These are phyloP conservation scores for Cyprinodon tularosa DNA, from an alignment of 2,113 vertebrate species.

Conservation along the genomic window DNA sequence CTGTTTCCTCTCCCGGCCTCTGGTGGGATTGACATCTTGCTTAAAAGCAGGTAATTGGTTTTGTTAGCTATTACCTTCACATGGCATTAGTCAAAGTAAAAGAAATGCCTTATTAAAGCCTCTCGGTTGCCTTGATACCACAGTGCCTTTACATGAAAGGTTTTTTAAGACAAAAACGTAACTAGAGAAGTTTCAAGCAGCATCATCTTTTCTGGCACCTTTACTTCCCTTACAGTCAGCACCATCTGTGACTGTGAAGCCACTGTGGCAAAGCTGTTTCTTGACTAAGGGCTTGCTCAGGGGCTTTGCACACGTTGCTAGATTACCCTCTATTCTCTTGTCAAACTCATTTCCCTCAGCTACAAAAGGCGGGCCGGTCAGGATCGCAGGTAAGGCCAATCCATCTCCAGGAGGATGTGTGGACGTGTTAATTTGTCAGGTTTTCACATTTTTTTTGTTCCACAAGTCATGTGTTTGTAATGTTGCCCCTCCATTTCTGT, in stretches of 20 bases:
- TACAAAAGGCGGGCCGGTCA: slow-evolving; percentile 84
- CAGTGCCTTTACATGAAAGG: slow-evolving; percentile 55
- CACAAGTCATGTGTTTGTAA: slow-evolving; percentile 65
- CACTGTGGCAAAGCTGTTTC: slow-evolving; percentile 67
- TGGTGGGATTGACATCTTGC: slow-evolving; percentile 77
- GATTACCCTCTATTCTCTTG: slow-evolving; percentile 83
- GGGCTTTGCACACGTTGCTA: slow-evolving; percentile 76
- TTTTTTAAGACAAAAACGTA: slow-evolving; percentile 29
- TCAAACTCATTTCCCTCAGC: slow-evolving; percentile 83
- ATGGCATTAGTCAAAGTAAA: slow-evolving; percentile 31
- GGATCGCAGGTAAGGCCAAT: slow-evolving; percentile 82
- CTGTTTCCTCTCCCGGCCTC: slow-evolving; percentile 73
- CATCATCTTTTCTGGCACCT: slow-evolving; percentile 42
- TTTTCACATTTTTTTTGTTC: slow-evolving; percentile 57
- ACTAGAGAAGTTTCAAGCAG: slow-evolving; percentile 32
- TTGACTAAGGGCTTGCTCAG: slow-evolving; percentile 66
- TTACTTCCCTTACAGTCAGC: slow-evolving; percentile 27
- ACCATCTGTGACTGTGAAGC: slow-evolving; percentile 61
- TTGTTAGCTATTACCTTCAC: slow-evolving; percentile 61
- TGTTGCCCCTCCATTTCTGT: slow-evolving; percentile 60
- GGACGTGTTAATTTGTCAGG: slow-evolving; percentile 62
- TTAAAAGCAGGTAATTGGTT: slow-evolving; percentile 77
- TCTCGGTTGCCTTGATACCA: slow-evolving; percentile 36
- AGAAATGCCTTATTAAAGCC: slow-evolving; percentile 12
- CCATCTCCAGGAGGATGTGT: slow-evolving; percentile 66